Conservation (phyloP, 1,140 invertebrate genomes). For the Idris sp. region DNA sequence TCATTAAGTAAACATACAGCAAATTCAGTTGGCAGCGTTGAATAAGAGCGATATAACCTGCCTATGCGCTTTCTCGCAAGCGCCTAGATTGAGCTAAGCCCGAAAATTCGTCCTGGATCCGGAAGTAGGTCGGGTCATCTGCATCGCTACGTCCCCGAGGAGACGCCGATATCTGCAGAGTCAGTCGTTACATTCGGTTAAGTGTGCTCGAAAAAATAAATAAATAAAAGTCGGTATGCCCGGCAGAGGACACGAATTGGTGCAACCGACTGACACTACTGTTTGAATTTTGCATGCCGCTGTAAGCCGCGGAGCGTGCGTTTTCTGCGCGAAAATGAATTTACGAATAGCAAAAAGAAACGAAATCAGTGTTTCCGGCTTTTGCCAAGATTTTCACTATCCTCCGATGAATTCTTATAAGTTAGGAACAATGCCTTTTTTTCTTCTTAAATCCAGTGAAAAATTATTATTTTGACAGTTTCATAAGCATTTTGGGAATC, state of each 20-base stretch:
- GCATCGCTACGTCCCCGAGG: constrained; percentile 67
- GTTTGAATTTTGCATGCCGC: constrained; percentile 24
- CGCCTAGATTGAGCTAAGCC: constrained; percentile 49
- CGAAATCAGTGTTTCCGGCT: constrained; percentile 2
- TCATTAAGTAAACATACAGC: constrained; percentile 53
- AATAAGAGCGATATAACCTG: constrained; percentile 53
- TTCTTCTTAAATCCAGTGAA: not conserved
- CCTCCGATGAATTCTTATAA: not conserved
- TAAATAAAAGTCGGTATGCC: not conserved
- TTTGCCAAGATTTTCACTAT: constrained; percentile 13
- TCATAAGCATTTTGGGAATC: too few species aligned
- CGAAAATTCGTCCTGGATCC: constrained; percentile 70
- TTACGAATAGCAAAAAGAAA: not conserved
- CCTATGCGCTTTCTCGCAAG: constrained; percentile 39
- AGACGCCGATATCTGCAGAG: constrained; percentile 64
- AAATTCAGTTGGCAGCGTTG: constrained; percentile 59
- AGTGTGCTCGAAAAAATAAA: constrained; percentile 42
- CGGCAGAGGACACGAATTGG: not conserved
- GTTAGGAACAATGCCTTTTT: not conserved
- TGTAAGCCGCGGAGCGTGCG: constrained; percentile 10
- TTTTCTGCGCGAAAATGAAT: constrained; percentile 23
- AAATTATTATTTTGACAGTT: not conserved
- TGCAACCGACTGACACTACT: constrained; percentile 28
- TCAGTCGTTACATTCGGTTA: constrained; percentile 63
- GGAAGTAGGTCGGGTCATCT: constrained; percentile 75